Conservation (phyloP, 2,113 vertebrate species). For the Egretta garzetta region DNA sequence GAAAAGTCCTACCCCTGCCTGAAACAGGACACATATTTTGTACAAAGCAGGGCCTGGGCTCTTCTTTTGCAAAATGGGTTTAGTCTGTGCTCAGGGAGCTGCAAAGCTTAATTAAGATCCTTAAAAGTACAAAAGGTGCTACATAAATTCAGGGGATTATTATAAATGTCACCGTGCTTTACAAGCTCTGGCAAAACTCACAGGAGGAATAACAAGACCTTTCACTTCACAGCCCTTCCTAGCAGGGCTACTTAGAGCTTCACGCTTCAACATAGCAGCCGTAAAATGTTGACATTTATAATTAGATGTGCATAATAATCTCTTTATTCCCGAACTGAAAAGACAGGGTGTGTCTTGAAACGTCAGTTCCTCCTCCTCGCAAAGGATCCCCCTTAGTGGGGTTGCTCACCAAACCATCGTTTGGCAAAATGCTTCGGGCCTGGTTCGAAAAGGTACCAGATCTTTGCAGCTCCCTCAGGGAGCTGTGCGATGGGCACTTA, state of each 20-base stretch:
- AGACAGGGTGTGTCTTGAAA: constrained; percentile 26
- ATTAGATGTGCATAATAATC: constrained; percentile 60
- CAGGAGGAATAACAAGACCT: constrained; percentile 57
- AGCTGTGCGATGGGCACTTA: not conserved
- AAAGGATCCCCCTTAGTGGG: not conserved
- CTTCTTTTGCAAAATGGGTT: not conserved
- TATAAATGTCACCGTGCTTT: constrained; percentile 64
- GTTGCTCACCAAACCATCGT: not conserved
- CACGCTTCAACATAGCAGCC: not conserved
- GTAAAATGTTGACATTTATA: constrained; percentile 62
- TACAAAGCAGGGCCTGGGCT: not conserved
- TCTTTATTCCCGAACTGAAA: constrained; percentile 33
- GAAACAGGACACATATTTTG: not conserved
- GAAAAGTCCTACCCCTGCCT: not conserved
- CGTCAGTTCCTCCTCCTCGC: not conserved
- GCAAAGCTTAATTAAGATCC: constrained; percentile 63
- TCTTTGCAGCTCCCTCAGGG: not conserved
- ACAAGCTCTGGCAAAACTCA: constrained; percentile 61
- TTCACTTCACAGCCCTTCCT: constrained; percentile 34
- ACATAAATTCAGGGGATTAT: constrained; percentile 57
- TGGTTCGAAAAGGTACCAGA: not conserved
- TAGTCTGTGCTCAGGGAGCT: constrained; percentile 8
- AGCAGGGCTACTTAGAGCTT: constrained; percentile 21
- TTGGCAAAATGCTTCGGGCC: not conserved
- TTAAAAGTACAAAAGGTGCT: constrained; percentile 65